Conservation (phyloP, 1,140 invertebrate genomes). For the Eciton burchellii region DNA sequence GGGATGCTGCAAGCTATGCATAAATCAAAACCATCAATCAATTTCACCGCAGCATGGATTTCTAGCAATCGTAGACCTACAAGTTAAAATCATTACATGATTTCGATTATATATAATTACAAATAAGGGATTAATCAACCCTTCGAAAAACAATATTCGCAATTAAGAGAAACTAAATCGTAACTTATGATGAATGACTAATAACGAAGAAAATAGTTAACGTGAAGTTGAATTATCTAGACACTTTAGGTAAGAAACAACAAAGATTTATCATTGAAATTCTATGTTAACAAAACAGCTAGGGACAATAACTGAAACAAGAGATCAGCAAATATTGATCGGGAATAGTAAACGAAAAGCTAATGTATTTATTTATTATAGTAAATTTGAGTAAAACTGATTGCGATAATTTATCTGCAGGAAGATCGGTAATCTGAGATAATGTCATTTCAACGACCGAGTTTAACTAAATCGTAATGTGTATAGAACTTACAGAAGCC, state of each 20-base stretch:
- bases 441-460: not conserved
- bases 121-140: not conserved
- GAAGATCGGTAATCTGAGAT: not conserved
- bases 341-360: too few relatives aligned
- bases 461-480: conserved; percentile 20
- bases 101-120: not conserved
- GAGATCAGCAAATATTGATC: too few relatives aligned
- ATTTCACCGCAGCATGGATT: not conserved
- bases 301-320: too few relatives aligned
- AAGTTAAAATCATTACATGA: not conserved
- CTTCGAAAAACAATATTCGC: not conserved
- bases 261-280: too few relatives aligned
- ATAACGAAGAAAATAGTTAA: too few relatives aligned
- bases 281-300: too few relatives aligned
- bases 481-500: conserved; percentile 3
- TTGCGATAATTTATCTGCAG: too few relatives aligned
- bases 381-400: not conserved
- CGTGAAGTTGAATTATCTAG: too few relatives aligned
- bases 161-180: not conserved
- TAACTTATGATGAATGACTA: not conserved
- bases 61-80: not conserved
- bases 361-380: too few relatives aligned
- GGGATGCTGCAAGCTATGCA: not conserved
- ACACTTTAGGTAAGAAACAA: too few relatives aligned
- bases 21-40: conserved; percentile 2